Evolutionary conservation across 2,113 vertebrate species (phyloP).

Genomic region (Anser brachyrhynchus): DNA sequence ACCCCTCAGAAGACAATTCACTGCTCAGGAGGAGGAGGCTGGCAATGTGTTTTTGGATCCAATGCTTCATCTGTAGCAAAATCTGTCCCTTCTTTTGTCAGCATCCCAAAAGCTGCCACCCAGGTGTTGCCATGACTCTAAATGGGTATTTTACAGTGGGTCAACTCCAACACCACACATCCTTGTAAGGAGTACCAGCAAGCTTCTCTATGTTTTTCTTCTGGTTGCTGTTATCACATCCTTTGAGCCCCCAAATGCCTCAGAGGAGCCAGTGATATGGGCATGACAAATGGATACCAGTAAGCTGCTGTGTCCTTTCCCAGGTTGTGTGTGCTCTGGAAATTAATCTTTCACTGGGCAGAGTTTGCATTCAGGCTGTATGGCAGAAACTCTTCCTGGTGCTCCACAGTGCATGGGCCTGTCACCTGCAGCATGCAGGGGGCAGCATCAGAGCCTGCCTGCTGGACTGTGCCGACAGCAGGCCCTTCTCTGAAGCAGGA

Average conservation of each 20-base stretch:
- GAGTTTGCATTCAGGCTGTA: accelerated
- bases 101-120: background rate
- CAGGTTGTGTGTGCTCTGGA: background rate
- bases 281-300: background rate
- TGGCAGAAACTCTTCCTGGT: background rate
- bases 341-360: background rate
- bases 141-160: background rate
- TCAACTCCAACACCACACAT: background rate
- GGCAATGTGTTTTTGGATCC: background rate
- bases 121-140: background rate
- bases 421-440: accelerated
- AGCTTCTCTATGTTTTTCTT: background rate
- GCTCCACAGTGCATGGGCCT: accelerated
- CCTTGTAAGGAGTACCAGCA: background rate
- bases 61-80: background rate
- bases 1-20: background rate
- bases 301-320: background rate
- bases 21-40: background rate
- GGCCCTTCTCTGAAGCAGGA: background rate
- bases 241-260: background rate
- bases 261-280: background rate
- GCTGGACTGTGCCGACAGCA: background rate
- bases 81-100: background rate
- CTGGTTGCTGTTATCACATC: background rate
- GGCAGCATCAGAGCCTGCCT: background rate